Conservation (phyloP, 2,113 vertebrate species). For the Mesoclemmys tuberculata region DNA sequence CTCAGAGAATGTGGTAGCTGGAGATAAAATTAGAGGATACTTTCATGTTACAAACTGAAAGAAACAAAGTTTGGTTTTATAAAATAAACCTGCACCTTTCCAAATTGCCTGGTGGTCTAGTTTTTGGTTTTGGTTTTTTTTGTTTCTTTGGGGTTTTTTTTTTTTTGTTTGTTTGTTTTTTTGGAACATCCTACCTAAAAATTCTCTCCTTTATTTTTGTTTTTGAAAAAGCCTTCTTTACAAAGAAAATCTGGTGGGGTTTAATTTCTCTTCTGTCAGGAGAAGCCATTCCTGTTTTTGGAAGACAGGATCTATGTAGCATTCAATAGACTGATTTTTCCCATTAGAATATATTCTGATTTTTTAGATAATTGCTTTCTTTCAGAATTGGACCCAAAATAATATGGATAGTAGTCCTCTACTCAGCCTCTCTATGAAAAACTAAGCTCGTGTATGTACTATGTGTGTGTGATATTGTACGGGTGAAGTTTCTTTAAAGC, state of each 20-base stretch:
- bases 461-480: not conserved
- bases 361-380: not conserved
- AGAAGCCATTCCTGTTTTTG: not conserved
- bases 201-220: slow-evolving; percentile 10
- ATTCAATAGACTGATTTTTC: not conserved
- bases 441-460: not conserved
- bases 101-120: slow-evolving; percentile 42
- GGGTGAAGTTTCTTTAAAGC: not conserved
- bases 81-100: slow-evolving; percentile 65
- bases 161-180: too few relatives aligned
- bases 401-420: not conserved
- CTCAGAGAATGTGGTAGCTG: slow-evolving; percentile 63
- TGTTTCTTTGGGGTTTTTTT: too few relatives aligned
- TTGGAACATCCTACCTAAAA: slow-evolving; percentile 16
- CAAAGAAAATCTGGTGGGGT: not conserved
- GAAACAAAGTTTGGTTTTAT: slow-evolving; percentile 69
- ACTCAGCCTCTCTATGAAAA: not conserved
- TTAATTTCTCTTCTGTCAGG: not conserved
- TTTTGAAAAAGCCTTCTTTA: not conserved
- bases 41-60: slow-evolving; percentile 74
- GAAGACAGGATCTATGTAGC: not conserved
- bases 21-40: slow-evolving; percentile 72
- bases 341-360: not conserved
- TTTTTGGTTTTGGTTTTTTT: too few relatives aligned
- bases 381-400: not conserved